Conservation (phyloP, 2,888 invertebrate genomes). For the Drosophila pseudotalamancana region DNA sequence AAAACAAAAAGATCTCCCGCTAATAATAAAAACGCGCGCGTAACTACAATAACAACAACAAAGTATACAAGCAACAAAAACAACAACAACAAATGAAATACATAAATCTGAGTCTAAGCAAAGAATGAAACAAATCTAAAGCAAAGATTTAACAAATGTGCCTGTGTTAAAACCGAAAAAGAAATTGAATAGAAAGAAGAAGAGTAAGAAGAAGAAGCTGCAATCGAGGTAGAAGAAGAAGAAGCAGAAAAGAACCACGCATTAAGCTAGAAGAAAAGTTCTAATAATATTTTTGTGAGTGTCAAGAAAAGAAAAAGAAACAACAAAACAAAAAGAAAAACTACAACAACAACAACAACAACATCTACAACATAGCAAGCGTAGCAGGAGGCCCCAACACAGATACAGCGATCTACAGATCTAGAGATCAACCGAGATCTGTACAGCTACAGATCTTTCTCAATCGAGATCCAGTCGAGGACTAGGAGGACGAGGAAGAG, state of each 20-base stretch:
- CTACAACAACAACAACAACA: slow-evolving; percentile 11
- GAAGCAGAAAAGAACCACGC: slow-evolving; percentile 34
- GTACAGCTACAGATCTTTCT: slow-evolving; percentile 1
- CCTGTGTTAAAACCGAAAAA: slow-evolving; percentile 74
- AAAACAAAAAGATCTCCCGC: slow-evolving; percentile 69
- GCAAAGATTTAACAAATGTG: slow-evolving; percentile 77
- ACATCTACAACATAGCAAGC: too few species aligned
- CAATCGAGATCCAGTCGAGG: slow-evolving; percentile 12
- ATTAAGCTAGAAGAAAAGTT: slow-evolving; percentile 15
- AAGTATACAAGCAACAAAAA: slow-evolving; percentile 68
- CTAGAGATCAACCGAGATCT: not conserved
- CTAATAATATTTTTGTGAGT: slow-evolving; percentile 61
- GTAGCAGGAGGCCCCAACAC: slow-evolving; percentile 57
- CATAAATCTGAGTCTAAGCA: slow-evolving; percentile 58
- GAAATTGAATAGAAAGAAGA: not conserved
- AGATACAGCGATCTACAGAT: not conserved
- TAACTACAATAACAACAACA: slow-evolving; percentile 53
- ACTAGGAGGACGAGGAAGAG: slow-evolving; percentile 27
- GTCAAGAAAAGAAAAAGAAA: slow-evolving; percentile 33
- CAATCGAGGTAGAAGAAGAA: slow-evolving; percentile 32
- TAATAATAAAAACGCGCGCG: slow-evolving; percentile 68
- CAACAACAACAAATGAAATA: slow-evolving; percentile 51
- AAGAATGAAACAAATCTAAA: slow-evolving; percentile 44
- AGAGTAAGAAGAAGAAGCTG: slow-evolving; percentile 20
- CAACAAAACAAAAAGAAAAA: slow-evolving; percentile 3